Evolutionary conservation across 2,113 vertebrate species (phyloP), one percentile per base, ranked within the genome.

Genomic region (Ranitomeya variabilis): DNA sequence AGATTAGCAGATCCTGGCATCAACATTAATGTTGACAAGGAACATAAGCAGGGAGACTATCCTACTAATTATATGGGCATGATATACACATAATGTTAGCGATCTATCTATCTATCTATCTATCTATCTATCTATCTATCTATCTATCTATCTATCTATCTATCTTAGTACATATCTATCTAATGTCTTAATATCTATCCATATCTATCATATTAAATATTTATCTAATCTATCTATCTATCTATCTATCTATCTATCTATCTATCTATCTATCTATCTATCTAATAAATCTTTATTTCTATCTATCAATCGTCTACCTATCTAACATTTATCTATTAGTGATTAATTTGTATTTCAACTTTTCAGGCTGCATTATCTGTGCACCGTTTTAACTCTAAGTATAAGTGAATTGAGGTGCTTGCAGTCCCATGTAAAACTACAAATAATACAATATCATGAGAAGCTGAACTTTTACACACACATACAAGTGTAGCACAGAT

Each of bases 1-100:
- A 66, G 67, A 84, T 62, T 57, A 18, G 85, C 74, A 51, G 85
- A 87, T 54, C 62, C 76, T 87, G 85, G 85, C 85, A 87, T 19
- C 59, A 66, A 87, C 62, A 86, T 45, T 52, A 79, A 66, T 87
- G 60, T 31, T 87, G 85, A 77, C 85, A 87, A 79, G 55, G 45
- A 78, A 87, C 74, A 54, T 71, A 84, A 54, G 21, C 85, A 77
- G 60, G 59, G 14, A 86, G 5, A 37, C 71, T 60, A 51, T 60
- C 55, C 13, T 37, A 62, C 54, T 86, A 37, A 60, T 77, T 45
- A 85, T 62, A 62, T 23, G 76, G 23, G 64, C 84, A 86, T 37
- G 21, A 19, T 51, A 62, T 60, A 77, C 73, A 77, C 26, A 59
- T 51, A n/a, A 15, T 21, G 18, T 5, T 62, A 60, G 14, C 80